Conservation (phyloP, 2,113 vertebrate species). For the Lepus europaeus region DNA sequence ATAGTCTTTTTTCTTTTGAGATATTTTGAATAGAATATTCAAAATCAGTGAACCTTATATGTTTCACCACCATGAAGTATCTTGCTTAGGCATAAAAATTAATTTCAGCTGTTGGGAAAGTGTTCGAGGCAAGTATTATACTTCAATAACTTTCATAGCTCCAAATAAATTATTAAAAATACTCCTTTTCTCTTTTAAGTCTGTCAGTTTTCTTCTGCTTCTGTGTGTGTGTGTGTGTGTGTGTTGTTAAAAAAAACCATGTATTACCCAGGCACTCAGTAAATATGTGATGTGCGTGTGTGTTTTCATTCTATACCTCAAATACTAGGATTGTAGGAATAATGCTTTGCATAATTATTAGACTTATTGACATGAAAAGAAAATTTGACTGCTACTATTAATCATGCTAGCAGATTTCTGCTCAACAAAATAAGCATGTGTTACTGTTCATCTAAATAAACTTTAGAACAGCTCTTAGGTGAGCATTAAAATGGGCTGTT, state of each 20-base stretch:
- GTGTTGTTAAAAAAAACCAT: slow-evolving; percentile 58
- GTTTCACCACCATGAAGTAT: slow-evolving; percentile 70
- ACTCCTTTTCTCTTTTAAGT: slow-evolving; percentile 63
- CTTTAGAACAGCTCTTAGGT: slow-evolving; percentile 27
- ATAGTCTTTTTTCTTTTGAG: slow-evolving; percentile 72
- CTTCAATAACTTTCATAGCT: slow-evolving; percentile 69
- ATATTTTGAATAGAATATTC: slow-evolving; percentile 77
- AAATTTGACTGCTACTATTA: slow-evolving; percentile 42
- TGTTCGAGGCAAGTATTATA: slow-evolving; percentile 71
- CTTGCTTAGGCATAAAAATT: slow-evolving; percentile 78
- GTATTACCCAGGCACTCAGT: slow-evolving; percentile 53
- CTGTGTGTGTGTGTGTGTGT: slow-evolving; percentile 16
- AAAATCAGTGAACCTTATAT: slow-evolving; percentile 75
- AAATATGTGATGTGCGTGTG: slow-evolving; percentile 55
- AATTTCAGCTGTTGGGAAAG: slow-evolving; percentile 76
- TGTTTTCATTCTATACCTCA: slow-evolving; percentile 44
- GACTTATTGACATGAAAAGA: slow-evolving; percentile 37
- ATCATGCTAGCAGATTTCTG: slow-evolving; percentile 33
- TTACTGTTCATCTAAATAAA: slow-evolving; percentile 51
- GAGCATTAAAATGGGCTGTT: slow-evolving; percentile 27
- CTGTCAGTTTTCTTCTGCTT: slow-evolving; percentile 58
- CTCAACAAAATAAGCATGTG: slow-evolving; percentile 27
- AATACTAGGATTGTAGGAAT: slow-evolving; percentile 38
- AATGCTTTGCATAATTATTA: neutral
- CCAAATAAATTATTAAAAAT: slow-evolving; percentile 65